Evolutionary conservation across 1,140 invertebrate species (phyloP).

Genomic region (Coelopa frigida): DNA sequence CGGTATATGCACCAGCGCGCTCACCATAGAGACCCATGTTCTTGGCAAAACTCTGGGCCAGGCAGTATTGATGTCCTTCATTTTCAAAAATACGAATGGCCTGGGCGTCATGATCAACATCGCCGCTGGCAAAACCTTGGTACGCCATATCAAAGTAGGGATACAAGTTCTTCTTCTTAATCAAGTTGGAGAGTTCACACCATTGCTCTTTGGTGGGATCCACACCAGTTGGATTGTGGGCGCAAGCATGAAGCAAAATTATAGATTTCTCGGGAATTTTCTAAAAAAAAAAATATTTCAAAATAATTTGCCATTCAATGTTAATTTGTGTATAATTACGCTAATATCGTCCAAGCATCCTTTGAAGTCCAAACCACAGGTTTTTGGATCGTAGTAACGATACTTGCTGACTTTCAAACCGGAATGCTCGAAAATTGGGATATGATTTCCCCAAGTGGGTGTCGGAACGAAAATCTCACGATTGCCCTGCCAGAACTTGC

Average conservation of each 20-base stretch:
- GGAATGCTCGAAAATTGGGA: conserved; percentile 85
- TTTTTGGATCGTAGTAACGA: conserved; percentile 92
- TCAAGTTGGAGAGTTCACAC: conserved; percentile 63
- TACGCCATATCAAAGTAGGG: conserved; percentile 99
- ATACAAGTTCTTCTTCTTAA: conserved; percentile 80
- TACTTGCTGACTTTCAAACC: conserved; percentile 85
- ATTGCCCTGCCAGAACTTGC: conserved; percentile 73
- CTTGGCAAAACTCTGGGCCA: conserved; percentile 95
- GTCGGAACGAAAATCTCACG: conserved; percentile 88
- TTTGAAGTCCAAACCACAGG: conserved; percentile 90
- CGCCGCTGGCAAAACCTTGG: conserved; percentile 90
- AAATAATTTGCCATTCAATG: neutral
- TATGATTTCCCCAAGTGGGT: conserved; percentile 99
- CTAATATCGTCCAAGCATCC: conserved; percentile 86
- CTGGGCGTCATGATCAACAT: conserved; percentile 79
- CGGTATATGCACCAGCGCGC: conserved; percentile 81
- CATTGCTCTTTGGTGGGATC: conserved; percentile 88
- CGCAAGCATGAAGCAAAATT: conserved; percentile 92
- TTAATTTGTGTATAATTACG: conserved; percentile 50
- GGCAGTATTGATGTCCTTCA: conserved; percentile 80
- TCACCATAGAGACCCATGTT: conserved; percentile 94
- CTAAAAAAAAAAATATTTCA: conserved; percentile 46
- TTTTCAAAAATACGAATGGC: conserved; percentile 83
- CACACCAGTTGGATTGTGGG: conserved; percentile 98
- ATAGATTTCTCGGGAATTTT: conserved; percentile 91